These are phyloP conservation scores for Lutjanus argentimaculatus DNA, from an alignment of 2,797 vertebrate species.

Conservation along the genomic window DNA sequence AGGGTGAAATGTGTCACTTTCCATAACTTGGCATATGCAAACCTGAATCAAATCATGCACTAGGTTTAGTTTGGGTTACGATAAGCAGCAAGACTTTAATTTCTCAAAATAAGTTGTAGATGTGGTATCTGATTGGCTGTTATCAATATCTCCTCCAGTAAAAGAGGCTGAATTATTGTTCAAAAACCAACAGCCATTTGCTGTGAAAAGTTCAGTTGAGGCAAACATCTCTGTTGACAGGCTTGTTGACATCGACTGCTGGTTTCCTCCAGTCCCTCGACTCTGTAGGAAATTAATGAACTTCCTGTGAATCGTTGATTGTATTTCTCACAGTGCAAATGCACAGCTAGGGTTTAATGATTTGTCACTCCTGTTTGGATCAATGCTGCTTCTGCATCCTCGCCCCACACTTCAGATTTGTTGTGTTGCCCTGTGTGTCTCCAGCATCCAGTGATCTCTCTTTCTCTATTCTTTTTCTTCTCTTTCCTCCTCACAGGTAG, in stretches of 20 bases:
- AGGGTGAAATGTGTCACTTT: neutral
- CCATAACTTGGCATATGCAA: neutral
- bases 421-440: neutral
- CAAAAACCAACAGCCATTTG: neutral
- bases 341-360: conserved; percentile 57
- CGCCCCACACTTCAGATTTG: conserved; percentile 17
- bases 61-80: too few species aligned
- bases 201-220: conserved; percentile 36
- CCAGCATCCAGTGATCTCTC: neutral
- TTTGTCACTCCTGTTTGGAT: conserved; percentile 56
- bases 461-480: neutral
- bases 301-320: conserved; percentile 58
- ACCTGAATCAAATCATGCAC: neutral
- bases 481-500: conserved; percentile 34
- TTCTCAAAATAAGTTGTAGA: neutral
- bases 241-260: conserved; percentile 33
- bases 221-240: conserved; percentile 22
- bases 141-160: neutral
- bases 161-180: neutral
- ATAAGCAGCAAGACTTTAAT: neutral
- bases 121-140: neutral
- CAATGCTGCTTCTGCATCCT: conserved; percentile 50
- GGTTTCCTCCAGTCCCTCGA: neutral
- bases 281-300: conserved; percentile 59
- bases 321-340: conserved; percentile 44